Evolutionary conservation across 92 coral and sea anemone species (phyloP).

Genomic region (Epizoanthus scotinus): DNA sequence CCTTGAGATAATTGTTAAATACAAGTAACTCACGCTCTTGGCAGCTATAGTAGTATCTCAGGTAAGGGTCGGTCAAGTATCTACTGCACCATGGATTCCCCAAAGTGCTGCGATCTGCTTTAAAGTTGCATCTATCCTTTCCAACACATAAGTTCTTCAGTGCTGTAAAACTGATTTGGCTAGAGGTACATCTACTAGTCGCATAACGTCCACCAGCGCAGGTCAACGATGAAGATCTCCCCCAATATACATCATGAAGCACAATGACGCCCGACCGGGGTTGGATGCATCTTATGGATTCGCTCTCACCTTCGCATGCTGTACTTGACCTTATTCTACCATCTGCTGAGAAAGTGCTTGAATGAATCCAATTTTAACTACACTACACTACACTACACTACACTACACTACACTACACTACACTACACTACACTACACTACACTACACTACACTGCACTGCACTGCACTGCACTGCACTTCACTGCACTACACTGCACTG

Average conservation of each 20-base stretch:
- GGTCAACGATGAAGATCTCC: too few species aligned
- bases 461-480: too few species aligned
- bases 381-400: too few species aligned
- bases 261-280: not conserved
- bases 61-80: not conserved
- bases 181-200: not conserved
- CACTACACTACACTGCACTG: too few species aligned
- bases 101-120: not conserved
- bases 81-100: not conserved
- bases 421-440: too few species aligned
- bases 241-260: not conserved
- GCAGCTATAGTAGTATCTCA: not conserved
- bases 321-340: not conserved
- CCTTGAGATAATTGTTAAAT: too few species aligned
- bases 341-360: too few species aligned
- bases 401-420: too few species aligned
- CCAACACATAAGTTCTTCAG: not conserved
- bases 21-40: not conserved
- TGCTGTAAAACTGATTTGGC: not conserved
- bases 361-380: too few species aligned
- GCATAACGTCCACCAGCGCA: too few species aligned
- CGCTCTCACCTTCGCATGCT: not conserved
- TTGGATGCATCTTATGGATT: not conserved
- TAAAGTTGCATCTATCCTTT: not conserved
- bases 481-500: too few species aligned